Conservation (phyloP, 2,888 invertebrate species). For the Brassicogethes aeneus region DNA sequence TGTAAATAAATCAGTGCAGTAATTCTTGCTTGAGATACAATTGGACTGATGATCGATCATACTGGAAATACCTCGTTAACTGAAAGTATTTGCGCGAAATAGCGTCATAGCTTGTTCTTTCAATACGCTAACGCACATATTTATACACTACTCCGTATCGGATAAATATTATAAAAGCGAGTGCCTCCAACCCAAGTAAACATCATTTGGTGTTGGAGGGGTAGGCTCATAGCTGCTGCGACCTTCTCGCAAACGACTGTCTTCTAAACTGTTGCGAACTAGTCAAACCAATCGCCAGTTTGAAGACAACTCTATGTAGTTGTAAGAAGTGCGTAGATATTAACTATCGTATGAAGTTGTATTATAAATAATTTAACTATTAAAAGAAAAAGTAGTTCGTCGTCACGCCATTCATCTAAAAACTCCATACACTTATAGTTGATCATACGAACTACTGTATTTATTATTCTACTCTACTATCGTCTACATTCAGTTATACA, state of each 20-base stretch:
- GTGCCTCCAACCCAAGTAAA: not conserved
- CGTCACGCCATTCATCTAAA: conserved; percentile 34
- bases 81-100: conserved; percentile 2
- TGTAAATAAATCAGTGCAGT: too few species aligned
- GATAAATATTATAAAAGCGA: conserved; percentile 19
- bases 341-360: not conserved
- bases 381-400: not conserved
- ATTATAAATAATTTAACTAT: not conserved
- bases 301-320: not conserved
- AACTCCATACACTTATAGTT: conserved; percentile 38
- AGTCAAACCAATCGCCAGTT: not conserved
- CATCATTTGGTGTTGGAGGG: not conserved
- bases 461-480: not conserved
- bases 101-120: conserved; percentile 19
- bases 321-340: not conserved
- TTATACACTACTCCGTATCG: conserved; percentile 42
- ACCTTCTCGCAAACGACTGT: not conserved
- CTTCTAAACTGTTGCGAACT: not conserved
- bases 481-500: not conserved
- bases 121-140: conserved; percentile 39
- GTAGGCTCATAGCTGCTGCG: not conserved
- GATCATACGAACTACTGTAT: conserved; percentile 18
- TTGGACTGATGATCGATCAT: not conserved
- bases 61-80: not conserved
- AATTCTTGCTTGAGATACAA: too few species aligned